Evolutionary conservation across 2,797 vertebrate genomes (phyloP).

Genomic region (Thamnophis elegans): DNA sequence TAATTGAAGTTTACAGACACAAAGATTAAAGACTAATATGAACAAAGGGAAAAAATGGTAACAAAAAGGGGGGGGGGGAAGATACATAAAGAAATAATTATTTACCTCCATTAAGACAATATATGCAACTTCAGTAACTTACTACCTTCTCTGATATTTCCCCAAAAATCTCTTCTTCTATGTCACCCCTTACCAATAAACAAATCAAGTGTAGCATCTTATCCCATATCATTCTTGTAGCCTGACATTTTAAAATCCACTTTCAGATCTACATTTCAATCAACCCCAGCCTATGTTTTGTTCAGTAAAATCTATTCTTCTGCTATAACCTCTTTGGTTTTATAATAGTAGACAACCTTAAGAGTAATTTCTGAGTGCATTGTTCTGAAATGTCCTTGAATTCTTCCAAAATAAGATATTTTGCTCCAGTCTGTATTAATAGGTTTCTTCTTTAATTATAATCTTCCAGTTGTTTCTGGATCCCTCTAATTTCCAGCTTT

Average conservation of each 20-base stretch:
- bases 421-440: background rate
- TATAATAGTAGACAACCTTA: too few species aligned
- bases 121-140: background rate
- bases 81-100: background rate
- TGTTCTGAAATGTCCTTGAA: too few species aligned
- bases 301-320: background rate
- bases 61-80: background rate
- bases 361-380: background rate
- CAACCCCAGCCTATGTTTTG: background rate
- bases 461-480: background rate
- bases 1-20: background rate
- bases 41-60: background rate
- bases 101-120: background rate
- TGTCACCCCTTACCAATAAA: background rate
- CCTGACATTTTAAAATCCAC: background rate
- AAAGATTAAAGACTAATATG: background rate
- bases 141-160: background rate
- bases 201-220: background rate
- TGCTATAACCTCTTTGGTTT: background rate
- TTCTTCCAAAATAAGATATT: background rate
- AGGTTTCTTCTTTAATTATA: background rate
- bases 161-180: background rate
- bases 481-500: background rate
- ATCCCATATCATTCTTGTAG: background rate
- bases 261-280: background rate